Evolutionary conservation across 2,113 vertebrate species (phyloP).

Genomic region (Nothocercus julius): DNA sequence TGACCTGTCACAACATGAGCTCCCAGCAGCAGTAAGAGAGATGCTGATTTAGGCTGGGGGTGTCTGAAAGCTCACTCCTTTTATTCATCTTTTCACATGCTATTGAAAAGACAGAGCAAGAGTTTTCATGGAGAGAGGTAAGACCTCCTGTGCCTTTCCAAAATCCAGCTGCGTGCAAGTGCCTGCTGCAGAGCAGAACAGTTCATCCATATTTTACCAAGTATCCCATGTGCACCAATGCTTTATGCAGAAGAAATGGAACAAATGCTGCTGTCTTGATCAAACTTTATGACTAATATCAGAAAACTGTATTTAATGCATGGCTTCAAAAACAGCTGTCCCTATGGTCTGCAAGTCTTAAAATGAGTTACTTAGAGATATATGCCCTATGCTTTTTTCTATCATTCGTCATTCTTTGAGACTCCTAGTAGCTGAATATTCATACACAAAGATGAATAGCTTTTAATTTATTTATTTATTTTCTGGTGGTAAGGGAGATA

Average conservation of each 20-base stretch:
- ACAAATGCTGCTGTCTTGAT: not conserved
- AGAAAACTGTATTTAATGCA: not conserved
- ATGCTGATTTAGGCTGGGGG: conserved; percentile 16
- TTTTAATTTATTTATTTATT: not conserved
- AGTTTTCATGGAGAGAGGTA: not conserved
- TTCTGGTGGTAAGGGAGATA: fast-evolving
- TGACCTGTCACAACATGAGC: conserved; percentile 22
- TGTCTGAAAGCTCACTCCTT: conserved; percentile 10
- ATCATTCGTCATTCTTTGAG: not conserved
- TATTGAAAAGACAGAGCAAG: not conserved
- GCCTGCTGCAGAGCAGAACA: not conserved
- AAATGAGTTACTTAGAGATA: not conserved
- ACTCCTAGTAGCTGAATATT: not conserved
- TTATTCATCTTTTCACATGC: conserved; percentile 27
- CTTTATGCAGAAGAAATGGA: not conserved
- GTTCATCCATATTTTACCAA: conserved; percentile 2
- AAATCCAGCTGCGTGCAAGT: not conserved
- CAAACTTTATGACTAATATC: not conserved
- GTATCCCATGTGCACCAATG: not conserved
- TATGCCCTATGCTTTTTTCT: not conserved
- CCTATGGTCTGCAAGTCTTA: not conserved
- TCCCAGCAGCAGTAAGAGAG: conserved; percentile 27
- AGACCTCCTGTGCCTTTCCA: not conserved
- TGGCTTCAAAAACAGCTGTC: not conserved
- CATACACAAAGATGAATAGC: not conserved